Evolutionary conservation across 2,888 invertebrate genomes (phyloP).

Genomic region (Leptothorax acervorum): DNA sequence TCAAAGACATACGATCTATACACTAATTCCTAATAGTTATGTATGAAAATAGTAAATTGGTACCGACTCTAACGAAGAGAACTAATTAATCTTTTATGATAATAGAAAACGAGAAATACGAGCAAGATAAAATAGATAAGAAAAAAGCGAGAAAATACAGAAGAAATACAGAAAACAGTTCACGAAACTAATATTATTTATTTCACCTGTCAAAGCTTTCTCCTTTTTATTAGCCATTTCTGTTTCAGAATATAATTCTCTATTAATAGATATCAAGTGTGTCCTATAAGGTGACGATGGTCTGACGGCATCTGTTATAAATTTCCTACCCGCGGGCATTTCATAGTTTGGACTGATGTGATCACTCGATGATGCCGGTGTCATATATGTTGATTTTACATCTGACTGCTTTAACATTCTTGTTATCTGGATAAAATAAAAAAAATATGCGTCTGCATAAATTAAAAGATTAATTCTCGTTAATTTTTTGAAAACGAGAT

Average conservation of each 20-base stretch:
- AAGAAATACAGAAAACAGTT: neutral
- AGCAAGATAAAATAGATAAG: neutral
- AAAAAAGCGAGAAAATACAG: neutral
- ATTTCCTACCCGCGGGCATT: accelerated
- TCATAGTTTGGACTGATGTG: neutral
- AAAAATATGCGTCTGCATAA: neutral
- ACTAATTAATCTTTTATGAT: neutral
- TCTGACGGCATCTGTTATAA: neutral
- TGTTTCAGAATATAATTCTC: neutral
- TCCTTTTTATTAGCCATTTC: neutral
- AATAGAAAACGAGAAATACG: neutral
- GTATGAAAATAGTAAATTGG: neutral
- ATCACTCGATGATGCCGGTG: neutral
- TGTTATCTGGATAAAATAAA: slow-evolving; percentile 50
- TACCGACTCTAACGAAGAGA: neutral
- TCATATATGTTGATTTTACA: neutral
- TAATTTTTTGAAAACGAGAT: neutral
- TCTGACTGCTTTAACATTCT: slow-evolving; percentile 5
- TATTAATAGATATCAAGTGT: neutral
- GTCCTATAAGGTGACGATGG: neutral
- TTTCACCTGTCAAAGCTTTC: slow-evolving; percentile 1
- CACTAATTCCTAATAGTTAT: neutral
- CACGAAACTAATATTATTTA: neutral
- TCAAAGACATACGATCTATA: neutral
- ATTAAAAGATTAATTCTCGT: neutral